Evolutionary conservation across 2,888 invertebrate genomes (phyloP), one percentile per base, ranked within the genome.

Genomic region (Euzophera pinguis): DNA sequence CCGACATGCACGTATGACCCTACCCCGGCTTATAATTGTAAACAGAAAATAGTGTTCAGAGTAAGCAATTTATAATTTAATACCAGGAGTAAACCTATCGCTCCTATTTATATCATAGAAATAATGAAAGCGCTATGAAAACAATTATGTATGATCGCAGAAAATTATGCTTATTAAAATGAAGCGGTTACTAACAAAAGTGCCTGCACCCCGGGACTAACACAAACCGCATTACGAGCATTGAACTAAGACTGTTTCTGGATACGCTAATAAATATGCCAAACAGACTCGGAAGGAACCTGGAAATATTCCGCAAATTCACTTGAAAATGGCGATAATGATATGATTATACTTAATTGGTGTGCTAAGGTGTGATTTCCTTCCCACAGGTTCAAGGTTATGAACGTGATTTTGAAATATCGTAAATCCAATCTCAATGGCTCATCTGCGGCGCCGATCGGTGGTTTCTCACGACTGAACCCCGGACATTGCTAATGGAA

Each of bases 351-450:
- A 22, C 22, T 22, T 22, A 65, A 75, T 67, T 64, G 66, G 71
- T 64, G 60, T 63, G 61, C 61, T 62, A 68, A 77, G 68, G 79
- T 82, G 82, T 76, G 77, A 82, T 80, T 81, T 84, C 75, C 78
- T 81, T 75, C 76, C 71, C 80, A 73, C 67, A 73, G 76, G 81
- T 83, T 86, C 84, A 88, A 84, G 85, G 85, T 83, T 82, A 80
- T 67, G 68, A 78, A 81, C 85, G 82, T 86, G 84, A 84, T 84
- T 81, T 80, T 70, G 73, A 82, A 85, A 83, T 84, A 84, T 84
- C 80, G 80, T 85, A 84, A 85, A 86, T 84, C 73, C 79, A 80
- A 85, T 84, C 80, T 74, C 71, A 75, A 80, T 74, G 67, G 74
- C 72, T 75, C 80, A 81, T 81, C 81, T 74, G 67, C 60, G 62